phyloP scores from a whole-genome alignment of 2,113 vertebrate species.

The Micronycteris hirsuta region DNA sequence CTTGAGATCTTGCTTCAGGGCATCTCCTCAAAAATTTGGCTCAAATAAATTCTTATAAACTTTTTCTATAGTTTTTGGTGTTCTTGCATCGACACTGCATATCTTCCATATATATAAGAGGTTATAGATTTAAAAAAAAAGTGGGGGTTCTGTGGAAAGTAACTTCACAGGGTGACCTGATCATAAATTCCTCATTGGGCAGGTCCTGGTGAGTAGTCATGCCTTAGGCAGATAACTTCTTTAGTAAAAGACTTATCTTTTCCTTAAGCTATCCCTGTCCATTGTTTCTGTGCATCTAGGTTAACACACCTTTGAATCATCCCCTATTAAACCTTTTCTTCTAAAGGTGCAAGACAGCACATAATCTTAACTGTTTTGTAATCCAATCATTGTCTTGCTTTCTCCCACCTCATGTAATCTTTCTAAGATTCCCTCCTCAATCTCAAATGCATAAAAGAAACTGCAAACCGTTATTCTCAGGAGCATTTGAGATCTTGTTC shows the following conservation, averaged over 20 bases:
- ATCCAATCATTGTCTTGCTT: background rate
- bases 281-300: background rate
- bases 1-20: background rate
- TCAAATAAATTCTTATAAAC: background rate
- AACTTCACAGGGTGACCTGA: background rate
- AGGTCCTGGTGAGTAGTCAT: background rate
- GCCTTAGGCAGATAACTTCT: background rate
- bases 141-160: background rate
- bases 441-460: too few relatives aligned
- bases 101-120: background rate
- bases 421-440: background rate
- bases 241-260: background rate
- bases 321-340: background rate
- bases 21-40: background rate
- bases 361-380: too few relatives aligned
- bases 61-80: background rate
- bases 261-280: background rate
- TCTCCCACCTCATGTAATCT: background rate
- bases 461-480: too few relatives aligned
- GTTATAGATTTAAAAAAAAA: background rate
- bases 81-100: background rate
- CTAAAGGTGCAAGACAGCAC: background rate
- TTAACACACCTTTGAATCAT: background rate
- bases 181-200: background rate
- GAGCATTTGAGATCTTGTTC: too few relatives aligned